Conservation (phyloP, 2,888 invertebrate species). For the Drosophila gaucha region DNA sequence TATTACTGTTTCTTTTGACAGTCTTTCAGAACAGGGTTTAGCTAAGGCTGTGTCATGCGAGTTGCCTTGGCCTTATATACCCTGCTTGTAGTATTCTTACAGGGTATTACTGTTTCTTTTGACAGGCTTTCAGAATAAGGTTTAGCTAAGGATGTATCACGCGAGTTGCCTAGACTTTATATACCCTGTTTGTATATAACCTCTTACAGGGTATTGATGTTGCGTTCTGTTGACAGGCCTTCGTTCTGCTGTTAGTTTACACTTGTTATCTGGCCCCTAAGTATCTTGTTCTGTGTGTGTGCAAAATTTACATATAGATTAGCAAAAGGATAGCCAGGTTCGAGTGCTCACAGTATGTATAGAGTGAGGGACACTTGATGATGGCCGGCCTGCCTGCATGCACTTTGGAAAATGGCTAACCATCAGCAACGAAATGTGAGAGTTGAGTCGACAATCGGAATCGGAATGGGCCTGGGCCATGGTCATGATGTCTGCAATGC, state of each 20-base stretch:
- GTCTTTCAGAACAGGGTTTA: too few species aligned
- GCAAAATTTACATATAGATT: slow-evolving; percentile 77
- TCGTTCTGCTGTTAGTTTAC: slow-evolving; percentile 29
- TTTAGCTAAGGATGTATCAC: too few species aligned
- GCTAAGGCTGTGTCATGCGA: background rate
- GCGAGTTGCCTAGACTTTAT: too few species aligned
- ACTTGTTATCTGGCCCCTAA: slow-evolving; percentile 46
- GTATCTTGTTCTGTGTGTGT: slow-evolving; percentile 37
- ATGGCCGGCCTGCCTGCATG: slow-evolving; percentile 32
- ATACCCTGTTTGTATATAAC: background rate
- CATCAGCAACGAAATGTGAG: slow-evolving; percentile 35
- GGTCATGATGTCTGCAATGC: slow-evolving; percentile 66
- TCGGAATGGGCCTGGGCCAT: background rate
- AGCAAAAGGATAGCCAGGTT: slow-evolving; percentile 58
- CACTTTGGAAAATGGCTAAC: slow-evolving; percentile 55
- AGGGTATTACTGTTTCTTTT: too few species aligned
- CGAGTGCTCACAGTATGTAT: slow-evolving; percentile 13
- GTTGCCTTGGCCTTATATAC: too few species aligned
- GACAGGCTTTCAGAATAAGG: too few species aligned
- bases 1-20: too few species aligned
- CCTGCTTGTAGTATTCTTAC: too few species aligned
- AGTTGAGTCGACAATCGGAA: background rate
- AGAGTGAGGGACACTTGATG: slow-evolving; percentile 55
- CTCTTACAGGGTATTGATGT: slow-evolving; percentile 35
- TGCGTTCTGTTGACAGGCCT: slow-evolving; percentile 22